A percentile compares a stretch with the other conserved stretches of the same genome.
Evolutionary conservation across 1,140 invertebrate species (phyloP).

Genomic region (Agrypnia vestita): DNA sequence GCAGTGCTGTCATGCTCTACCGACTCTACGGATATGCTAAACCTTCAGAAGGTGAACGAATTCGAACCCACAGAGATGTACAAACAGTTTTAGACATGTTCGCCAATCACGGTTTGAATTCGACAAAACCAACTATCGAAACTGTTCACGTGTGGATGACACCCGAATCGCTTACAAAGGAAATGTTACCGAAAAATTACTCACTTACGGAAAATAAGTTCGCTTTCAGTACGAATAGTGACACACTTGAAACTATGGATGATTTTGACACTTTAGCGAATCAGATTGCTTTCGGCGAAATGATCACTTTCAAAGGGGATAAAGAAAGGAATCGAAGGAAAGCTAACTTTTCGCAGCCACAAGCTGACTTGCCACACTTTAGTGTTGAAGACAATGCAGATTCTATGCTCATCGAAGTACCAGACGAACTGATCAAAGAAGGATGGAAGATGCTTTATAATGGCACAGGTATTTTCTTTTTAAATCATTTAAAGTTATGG

Average conservation of each 20-base stretch:
- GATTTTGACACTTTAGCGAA: no score
- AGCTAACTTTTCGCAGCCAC: constrained; percentile 49
- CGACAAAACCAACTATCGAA: background rate
- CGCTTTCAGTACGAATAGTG: no score
- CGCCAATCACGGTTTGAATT: background rate
- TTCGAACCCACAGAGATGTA: constrained; percentile 38
- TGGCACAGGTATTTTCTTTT: constrained; percentile 80
- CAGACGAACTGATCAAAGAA: constrained; percentile 69
- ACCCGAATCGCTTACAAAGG: no score
- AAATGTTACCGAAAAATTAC: no score
- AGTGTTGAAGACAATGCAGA: constrained; percentile 51
- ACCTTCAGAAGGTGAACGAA: constrained; percentile 41
- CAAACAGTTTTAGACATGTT: constrained; percentile 2
- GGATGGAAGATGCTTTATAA: constrained; percentile 86
- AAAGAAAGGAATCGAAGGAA: constrained; percentile 6
- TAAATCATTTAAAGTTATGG: no score
- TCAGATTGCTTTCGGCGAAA: no score
- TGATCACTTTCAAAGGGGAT: no score
- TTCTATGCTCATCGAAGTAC: constrained; percentile 63
- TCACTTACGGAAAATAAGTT: no score
- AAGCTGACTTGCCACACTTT: constrained; percentile 52
- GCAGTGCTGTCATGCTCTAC: constrained; percentile 51
- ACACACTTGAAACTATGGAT: no score
- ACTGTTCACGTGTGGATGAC: constrained; percentile 4
- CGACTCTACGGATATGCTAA: constrained; percentile 47